Percentiles rank a stretch among this genome's conserved stretches.
phyloP scores from a whole-genome alignment of 1,140 invertebrate species.

The Lethrus apterus region DNA sequence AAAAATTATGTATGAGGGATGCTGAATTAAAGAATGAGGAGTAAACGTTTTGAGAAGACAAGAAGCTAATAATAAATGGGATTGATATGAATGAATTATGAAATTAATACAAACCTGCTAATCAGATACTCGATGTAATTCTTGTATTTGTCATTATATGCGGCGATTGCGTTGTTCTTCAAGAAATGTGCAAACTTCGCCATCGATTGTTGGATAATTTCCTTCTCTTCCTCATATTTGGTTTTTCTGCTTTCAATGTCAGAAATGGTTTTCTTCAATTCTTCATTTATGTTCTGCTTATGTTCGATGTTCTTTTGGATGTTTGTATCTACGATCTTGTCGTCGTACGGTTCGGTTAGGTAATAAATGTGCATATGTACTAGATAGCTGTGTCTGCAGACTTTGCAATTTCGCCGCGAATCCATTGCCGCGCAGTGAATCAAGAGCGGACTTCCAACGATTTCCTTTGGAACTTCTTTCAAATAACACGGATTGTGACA shows the following conservation, averaged over 20 bases:
- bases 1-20: background rate
- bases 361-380: constrained; percentile 30
- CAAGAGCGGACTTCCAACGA: background rate
- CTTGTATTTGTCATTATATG: constrained; percentile 27
- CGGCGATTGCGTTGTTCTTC: constrained; percentile 26
- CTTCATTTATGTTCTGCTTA: constrained; percentile 16
- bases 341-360: constrained; percentile 19
- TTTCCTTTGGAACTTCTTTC: background rate
- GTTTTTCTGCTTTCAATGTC: constrained; percentile 16
- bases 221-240: constrained; percentile 20
- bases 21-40: too few relatives aligned
- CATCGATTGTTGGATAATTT: constrained; percentile 19
- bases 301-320: constrained; percentile 19
- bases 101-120: constrained; percentile 17
- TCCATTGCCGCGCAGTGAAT: background rate
- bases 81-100: background rate
- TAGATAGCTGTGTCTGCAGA: background rate
- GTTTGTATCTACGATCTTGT: constrained; percentile 17
- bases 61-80: too few relatives aligned
- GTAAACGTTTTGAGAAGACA: too few relatives aligned
- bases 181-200: constrained; percentile 29
- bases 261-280: constrained; percentile 13
- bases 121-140: background rate
- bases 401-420: background rate
- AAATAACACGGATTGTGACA: background rate